These are phyloP conservation scores for Sesamia nonagrioides DNA, from an alignment of 1,140 invertebrate genomes.

Conservation along the genomic window DNA sequence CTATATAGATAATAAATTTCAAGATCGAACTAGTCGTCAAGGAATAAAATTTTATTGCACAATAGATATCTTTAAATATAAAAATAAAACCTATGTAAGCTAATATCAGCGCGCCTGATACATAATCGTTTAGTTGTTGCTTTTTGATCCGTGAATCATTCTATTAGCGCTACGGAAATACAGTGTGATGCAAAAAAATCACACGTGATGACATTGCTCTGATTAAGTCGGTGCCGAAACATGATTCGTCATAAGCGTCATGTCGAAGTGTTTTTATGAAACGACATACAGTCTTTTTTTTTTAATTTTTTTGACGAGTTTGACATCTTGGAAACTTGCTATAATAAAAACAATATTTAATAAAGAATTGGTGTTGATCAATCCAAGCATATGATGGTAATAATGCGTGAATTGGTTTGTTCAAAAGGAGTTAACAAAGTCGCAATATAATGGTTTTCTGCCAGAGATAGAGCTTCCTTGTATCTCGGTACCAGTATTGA, in stretches of 20 bases:
- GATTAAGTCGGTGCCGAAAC: constrained; percentile 49
- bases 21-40: neutral
- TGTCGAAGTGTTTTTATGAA: constrained; percentile 8
- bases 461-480: too few relatives aligned
- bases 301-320: neutral
- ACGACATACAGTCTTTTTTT: neutral
- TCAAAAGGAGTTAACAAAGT: neutral
- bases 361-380: neutral
- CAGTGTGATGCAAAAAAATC: constrained; percentile 26
- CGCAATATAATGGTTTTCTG: too few relatives aligned
- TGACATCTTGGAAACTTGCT: neutral
- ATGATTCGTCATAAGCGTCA: constrained; percentile 25
- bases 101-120: neutral
- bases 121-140: constrained; percentile 19
- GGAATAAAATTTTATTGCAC: neutral
- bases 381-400: neutral
- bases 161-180: constrained; percentile 19
- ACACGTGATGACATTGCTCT: constrained; percentile 44
- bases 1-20: too few relatives aligned
- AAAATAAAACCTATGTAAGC: neutral
- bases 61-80: neutral
- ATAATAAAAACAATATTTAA: neutral
- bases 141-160: constrained; percentile 32
- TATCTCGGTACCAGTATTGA: too few relatives aligned
- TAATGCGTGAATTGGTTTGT: neutral